Evolutionary conservation across 1,140 invertebrate species (phyloP), one percentile per base, ranked within the genome.

Genomic region (Cryptotermes secundus): DNA sequence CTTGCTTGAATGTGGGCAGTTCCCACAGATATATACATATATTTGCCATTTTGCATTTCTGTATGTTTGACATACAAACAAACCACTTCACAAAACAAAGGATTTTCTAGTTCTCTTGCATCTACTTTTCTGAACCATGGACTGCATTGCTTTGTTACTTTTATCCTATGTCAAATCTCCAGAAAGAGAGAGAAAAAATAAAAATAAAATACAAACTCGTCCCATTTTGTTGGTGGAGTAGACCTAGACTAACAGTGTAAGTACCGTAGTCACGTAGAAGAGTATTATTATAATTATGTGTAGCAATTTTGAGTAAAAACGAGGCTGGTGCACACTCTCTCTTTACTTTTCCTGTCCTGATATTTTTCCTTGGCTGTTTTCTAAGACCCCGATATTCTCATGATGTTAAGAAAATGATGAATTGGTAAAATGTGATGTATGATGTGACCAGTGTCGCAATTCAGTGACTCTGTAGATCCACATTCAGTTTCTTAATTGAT

Each of bases 301-400:
- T 83, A 83, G 83, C 65, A 83, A 83, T 79, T 83, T 83, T 83
- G 83, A 83, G 83, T 83, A 83, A 83, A 83, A 83, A 83, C 42
- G 38, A 83, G 83, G 83, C 83, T 83, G 83, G 83, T 65, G 83
- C 83, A 83, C 35, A 80, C 38, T 79, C 45, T 79, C 35, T 83
- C 53, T 83, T 83, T 83, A 79, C 38, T 80, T 83, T 80, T 31
- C 83, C 36, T 83, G 31, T 42, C n/a, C 36, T 31, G 19, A 49
- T 2, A 72, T 6, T 10, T 1, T n/a, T 72, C 59, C 59, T 72
- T 7, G 3, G 26, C 26, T 31, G n/a, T 72, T 26, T 31, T 72
- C 59, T 6, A 26, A 3, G n/a, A 72, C 59, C 3, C 9, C 9
- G 6, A 72, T 12, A n/a, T n/a, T 72, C 26, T 26, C 26, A 72